Evolutionary conservation across 2,113 vertebrate genomes (phyloP).

Genomic region (Perca fluviatilis): DNA sequence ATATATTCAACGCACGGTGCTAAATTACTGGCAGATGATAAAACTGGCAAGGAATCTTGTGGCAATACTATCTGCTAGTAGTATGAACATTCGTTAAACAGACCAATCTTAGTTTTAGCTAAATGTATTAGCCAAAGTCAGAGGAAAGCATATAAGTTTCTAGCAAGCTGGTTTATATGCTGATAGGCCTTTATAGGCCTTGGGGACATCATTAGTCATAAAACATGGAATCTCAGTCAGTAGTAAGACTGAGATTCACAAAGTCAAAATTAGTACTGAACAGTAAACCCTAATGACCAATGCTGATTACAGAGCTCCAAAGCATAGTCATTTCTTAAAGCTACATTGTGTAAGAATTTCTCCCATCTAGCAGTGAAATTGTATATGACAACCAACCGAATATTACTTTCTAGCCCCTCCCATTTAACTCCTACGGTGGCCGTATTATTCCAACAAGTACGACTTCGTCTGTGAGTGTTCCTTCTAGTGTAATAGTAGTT

Average conservation of each 20-base stretch:
- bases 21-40: constrained; percentile 19
- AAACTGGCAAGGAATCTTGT: neutral
- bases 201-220: neutral
- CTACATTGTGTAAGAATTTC: too few species aligned
- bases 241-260: neutral
- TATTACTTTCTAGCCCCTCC: too few species aligned
- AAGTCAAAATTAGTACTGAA: neutral
- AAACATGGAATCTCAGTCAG: neutral
- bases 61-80: constrained; percentile 11
- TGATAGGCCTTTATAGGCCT: neutral
- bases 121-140: neutral
- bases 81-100: neutral
- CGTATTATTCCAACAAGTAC: too few species aligned
- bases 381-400: too few species aligned
- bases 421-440: too few species aligned
- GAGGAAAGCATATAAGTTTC: neutral
- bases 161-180: neutral
- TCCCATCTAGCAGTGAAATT: too few species aligned
- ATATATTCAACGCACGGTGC: neutral
- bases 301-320: neutral
- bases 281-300: neutral
- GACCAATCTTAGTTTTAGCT: neutral
- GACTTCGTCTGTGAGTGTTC: too few species aligned
- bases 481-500: too few species aligned
- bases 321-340: neutral